Percentiles rank a stretch among this genome's conserved stretches.
These are phyloP conservation scores for Erebia palarica DNA, from an alignment of 2,888 invertebrate species.

Conservation along the genomic window DNA sequence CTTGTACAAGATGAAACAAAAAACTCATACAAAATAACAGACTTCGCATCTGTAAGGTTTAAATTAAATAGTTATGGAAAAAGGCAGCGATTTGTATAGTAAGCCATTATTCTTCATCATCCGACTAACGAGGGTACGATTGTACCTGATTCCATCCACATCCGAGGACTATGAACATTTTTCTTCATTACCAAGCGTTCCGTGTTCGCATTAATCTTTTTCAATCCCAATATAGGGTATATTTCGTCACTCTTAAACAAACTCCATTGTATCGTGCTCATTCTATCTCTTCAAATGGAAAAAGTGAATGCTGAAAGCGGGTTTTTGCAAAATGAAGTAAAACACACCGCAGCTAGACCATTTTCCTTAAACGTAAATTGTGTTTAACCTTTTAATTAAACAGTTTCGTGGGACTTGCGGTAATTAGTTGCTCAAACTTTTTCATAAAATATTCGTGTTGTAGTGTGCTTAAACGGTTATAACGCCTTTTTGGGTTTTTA, in stretches of 20 bases:
- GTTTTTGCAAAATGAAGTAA: conserved; percentile 15
- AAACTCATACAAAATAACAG: background rate
- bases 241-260: conserved; percentile 40
- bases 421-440: conserved; percentile 20
- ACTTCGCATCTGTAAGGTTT: background rate
- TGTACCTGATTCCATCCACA: conserved; percentile 45
- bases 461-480: background rate
- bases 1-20: no score
- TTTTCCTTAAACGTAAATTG: conserved; percentile 21
- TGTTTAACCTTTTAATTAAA: conserved; percentile 21
- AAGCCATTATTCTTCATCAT: conserved; percentile 35
- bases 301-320: conserved; percentile 6
- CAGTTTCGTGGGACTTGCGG: conserved; percentile 12
- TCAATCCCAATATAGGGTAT: conserved; percentile 26
- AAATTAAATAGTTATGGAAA: background rate
- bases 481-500: background rate
- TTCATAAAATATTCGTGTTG: conserved; percentile 5
- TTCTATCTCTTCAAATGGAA: conserved; percentile 3
- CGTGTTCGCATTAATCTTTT: conserved; percentile 52
- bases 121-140: conserved; percentile 52
- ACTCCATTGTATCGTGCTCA: conserved; percentile 6
- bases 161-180: conserved; percentile 50
- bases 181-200: conserved; percentile 56
- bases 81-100: conserved; percentile 1
- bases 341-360: conserved; percentile 8